Conservation (phyloP, 2,797 vertebrate species). For the Enoplosus armatus region DNA sequence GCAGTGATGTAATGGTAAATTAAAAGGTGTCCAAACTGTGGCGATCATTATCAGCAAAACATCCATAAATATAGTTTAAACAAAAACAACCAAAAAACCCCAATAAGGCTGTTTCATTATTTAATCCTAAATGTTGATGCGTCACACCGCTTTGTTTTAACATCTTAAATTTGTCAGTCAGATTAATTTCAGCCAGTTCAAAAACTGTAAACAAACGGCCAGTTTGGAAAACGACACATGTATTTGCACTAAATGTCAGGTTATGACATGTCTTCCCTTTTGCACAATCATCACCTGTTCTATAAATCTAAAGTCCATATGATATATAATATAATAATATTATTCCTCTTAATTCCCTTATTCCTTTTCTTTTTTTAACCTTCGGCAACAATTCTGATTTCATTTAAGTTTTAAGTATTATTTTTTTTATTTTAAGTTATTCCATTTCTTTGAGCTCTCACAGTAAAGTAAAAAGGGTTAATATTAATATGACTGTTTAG, state of each 20-base stretch:
- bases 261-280: background rate
- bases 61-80: background rate
- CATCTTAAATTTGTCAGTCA: background rate
- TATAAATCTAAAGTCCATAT: background rate
- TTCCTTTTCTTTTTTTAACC: background rate
- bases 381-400: background rate
- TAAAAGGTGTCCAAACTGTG: slow-evolving; percentile 55
- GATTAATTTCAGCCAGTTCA: background rate
- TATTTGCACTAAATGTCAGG: background rate
- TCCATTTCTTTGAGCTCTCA: background rate
- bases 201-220: background rate
- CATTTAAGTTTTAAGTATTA: no score
- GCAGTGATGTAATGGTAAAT: slow-evolving; percentile 57
- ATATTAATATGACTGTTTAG: background rate
- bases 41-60: slow-evolving; percentile 45
- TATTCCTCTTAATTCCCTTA: background rate
- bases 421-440: no score
- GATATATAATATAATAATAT: background rate
- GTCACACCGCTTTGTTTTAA: background rate
- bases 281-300: background rate
- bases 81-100: no score
- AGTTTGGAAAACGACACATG: background rate
- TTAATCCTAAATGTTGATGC: accelerated
- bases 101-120: background rate
- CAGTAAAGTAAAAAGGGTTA: background rate